Conservation (phyloP, 2,888 invertebrate genomes). For the Mythimna lalbum region DNA sequence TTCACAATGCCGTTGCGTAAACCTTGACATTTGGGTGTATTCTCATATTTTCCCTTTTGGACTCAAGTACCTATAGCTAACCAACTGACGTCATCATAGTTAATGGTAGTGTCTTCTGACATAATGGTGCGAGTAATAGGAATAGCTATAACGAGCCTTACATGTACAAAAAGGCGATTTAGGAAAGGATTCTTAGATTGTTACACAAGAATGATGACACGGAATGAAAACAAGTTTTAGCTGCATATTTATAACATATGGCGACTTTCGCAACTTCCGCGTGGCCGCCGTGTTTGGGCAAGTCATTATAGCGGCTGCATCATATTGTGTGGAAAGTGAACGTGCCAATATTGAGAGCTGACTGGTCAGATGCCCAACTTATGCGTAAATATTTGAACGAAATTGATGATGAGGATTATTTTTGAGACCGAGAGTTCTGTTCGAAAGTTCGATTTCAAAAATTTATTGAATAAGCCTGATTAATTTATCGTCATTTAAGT, state of each 20-base stretch:
- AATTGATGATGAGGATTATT: conserved; percentile 30
- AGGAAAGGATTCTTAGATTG: conserved; percentile 54
- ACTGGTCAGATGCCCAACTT: conserved; percentile 37
- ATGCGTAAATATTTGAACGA: conserved; percentile 52
- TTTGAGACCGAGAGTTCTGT: conserved; percentile 11
- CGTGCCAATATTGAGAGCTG: conserved; percentile 42
- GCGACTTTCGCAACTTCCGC: conserved; percentile 78
- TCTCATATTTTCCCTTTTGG: conserved; percentile 72
- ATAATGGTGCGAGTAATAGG: conserved; percentile 52
- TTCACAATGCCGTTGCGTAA: conserved; percentile 82
- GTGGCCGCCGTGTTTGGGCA: conserved; percentile 71
- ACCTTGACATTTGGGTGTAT: conserved; percentile 80
- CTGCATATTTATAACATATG: conserved; percentile 78
- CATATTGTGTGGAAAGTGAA: conserved; percentile 62
- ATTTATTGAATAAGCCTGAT: conserved; percentile 13
- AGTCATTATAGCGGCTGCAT: conserved; percentile 67
- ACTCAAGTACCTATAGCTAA: conserved; percentile 17
- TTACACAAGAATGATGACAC: conserved; percentile 66
- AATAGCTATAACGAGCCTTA: conserved; percentile 20
- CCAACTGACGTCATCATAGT: conserved; percentile 46
- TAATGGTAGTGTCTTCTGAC: conserved; percentile 43
- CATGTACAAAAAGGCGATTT: conserved; percentile 59
- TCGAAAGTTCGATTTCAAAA: conserved; percentile 47
- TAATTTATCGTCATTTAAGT: not conserved
- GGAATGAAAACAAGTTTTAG: conserved; percentile 71